Percentiles rank a stretch among this genome's conserved stretches.
These are phyloP conservation scores for Pseudomyrmex sp. DNA, from an alignment of 1,140 invertebrate genomes.

Conservation along the genomic window DNA sequence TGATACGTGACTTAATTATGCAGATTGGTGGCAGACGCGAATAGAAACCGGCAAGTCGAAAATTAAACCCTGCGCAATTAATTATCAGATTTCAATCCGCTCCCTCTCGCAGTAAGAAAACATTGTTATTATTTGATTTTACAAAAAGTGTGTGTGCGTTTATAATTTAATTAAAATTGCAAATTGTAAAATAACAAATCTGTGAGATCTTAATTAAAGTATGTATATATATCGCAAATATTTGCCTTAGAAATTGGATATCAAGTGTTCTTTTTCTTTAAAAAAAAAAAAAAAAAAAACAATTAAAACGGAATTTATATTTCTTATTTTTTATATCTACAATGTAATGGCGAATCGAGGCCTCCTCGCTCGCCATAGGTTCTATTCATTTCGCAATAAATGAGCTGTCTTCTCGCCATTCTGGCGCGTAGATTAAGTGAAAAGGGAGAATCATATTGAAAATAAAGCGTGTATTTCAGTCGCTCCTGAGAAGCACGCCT, in stretches of 20 bases:
- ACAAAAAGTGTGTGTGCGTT: too few relatives aligned
- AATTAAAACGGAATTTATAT: not conserved
- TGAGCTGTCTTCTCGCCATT: slow-evolving; percentile 6
- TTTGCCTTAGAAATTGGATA: too few relatives aligned
- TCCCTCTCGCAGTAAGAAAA: too few relatives aligned
- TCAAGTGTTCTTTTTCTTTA: not conserved
- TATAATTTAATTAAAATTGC: not conserved
- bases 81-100: too few relatives aligned
- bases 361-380: not conserved
- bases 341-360: not conserved
- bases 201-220: not conserved
- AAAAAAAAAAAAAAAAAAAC: too few relatives aligned
- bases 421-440: slow-evolving; percentile 21
- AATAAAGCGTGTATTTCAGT: slow-evolving; percentile 41
- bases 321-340: too few relatives aligned
- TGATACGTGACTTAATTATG: too few relatives aligned
- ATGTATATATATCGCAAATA: not conserved
- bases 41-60: too few relatives aligned
- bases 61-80: not conserved
- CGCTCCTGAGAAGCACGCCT: not conserved
- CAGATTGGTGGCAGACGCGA: too few relatives aligned
- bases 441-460: slow-evolving; percentile 31
- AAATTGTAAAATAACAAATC: not conserved
- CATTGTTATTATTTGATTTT: too few relatives aligned
- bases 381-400: not conserved